These are phyloP conservation scores for Astropecten irregularis DNA, from an alignment of 53 echinoderm and acorn worm species.

Conservation along the genomic window DNA sequence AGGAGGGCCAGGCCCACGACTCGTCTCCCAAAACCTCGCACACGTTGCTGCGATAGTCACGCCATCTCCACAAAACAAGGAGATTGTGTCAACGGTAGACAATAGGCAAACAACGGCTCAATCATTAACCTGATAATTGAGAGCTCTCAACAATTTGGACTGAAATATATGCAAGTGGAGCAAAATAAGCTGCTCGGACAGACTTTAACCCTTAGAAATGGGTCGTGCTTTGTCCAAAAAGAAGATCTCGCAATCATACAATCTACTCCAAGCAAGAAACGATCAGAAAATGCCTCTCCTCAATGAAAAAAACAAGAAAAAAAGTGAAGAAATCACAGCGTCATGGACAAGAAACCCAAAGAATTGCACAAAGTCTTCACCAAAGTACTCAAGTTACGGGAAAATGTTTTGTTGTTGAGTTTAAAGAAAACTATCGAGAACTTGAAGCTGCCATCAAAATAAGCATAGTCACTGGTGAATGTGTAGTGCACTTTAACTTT, in stretches of 20 bases:
- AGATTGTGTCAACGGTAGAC: slow-evolving; percentile 11
- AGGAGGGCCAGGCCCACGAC: background rate
- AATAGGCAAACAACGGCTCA: slow-evolving; percentile 22
- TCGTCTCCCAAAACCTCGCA: too few relatives aligned
- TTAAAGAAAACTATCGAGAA: too few relatives aligned
- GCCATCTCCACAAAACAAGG: background rate
- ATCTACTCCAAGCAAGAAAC: too few relatives aligned
- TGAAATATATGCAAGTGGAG: slow-evolving; percentile 31
- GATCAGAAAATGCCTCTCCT: too few relatives aligned
- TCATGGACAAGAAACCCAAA: too few relatives aligned
- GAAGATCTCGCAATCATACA: too few relatives aligned
- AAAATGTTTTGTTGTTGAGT: too few relatives aligned
- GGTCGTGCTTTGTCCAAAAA: background rate
- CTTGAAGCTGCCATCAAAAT: too few relatives aligned
- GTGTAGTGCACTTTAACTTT: too few relatives aligned
- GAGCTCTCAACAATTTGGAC: background rate
- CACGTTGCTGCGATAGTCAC: slow-evolving; percentile 10
- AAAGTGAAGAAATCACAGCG: background rate
- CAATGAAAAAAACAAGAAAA: background rate
- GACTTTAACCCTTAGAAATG: background rate
- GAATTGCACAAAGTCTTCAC: too few relatives aligned
- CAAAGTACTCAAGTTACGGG: too few relatives aligned
- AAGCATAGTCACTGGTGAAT: too few relatives aligned
- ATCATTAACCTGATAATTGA: slow-evolving; percentile 55
- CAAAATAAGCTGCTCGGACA: background rate